These are phyloP conservation scores for Hydractinia echinata DNA, from an alignment of 30 jellyfish, hydroid and myxozoan genomes.

Conservation along the genomic window DNA sequence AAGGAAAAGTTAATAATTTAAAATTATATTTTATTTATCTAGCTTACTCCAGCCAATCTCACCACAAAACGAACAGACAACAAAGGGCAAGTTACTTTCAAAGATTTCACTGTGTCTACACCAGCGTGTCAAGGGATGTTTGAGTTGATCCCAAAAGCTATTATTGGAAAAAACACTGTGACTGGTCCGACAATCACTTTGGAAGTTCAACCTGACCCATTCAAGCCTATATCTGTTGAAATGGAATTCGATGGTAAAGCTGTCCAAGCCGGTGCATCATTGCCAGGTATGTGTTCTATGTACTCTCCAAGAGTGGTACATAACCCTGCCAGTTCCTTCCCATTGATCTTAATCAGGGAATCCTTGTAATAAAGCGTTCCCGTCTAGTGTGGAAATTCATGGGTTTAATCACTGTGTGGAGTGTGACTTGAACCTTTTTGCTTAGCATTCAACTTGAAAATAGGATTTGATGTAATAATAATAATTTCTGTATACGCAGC, in stretches of 20 bases:
- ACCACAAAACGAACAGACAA: slow-evolving; percentile 49
- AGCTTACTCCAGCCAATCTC: slow-evolving; percentile 48
- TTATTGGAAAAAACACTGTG: slow-evolving; percentile 24
- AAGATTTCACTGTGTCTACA: slow-evolving; percentile 37
- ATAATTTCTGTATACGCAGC: no score
- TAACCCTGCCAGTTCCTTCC: no score
- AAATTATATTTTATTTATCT: neutral
- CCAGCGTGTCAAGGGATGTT: slow-evolving; percentile 36
- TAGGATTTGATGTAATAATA: no score
- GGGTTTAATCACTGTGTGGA: no score
- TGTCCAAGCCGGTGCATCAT: slow-evolving; percentile 33
- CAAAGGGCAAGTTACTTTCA: slow-evolving; percentile 43
- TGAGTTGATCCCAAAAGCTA: slow-evolving; percentile 46
- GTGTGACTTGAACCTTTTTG: no score
- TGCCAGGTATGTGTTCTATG: slow-evolving; percentile 42
- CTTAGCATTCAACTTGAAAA: no score
- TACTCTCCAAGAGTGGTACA: no score
- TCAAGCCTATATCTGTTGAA: slow-evolving; percentile 35
- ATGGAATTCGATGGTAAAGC: slow-evolving; percentile 6
- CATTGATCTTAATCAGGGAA: no score
- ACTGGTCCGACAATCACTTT: slow-evolving; percentile 47
- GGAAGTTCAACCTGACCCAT: slow-evolving; percentile 59
- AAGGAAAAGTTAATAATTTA: no score
- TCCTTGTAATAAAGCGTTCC: no score
- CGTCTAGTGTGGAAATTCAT: no score